Percentiles rank a stretch among this genome's conserved stretches.
These are phyloP conservation scores for Pholis gunnellus DNA, from an alignment of 2,113 vertebrate genomes.

Conservation along the genomic window DNA sequence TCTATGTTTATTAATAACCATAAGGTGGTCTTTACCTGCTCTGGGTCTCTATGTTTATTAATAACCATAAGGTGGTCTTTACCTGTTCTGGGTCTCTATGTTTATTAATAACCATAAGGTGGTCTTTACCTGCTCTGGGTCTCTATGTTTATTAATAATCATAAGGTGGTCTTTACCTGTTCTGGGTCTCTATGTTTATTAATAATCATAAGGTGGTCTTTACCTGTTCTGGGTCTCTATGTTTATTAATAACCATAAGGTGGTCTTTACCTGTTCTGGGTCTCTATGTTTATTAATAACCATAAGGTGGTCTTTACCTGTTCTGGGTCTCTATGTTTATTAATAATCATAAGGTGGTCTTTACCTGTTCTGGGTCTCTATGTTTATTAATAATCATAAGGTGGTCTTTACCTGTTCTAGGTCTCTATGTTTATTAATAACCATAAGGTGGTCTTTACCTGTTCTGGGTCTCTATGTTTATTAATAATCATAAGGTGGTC, in stretches of 20 bases:
- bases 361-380: constrained; percentile 9
- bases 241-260: no score
- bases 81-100: constrained; percentile 1
- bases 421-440: background rate
- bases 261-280: constrained; percentile 1
- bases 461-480: background rate
- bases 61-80: background rate
- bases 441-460: background rate
- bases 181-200: background rate
- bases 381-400: no score
- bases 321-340: background rate
- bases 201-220: background rate
- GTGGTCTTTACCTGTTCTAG: background rate
- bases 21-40: background rate
- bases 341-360: background rate
- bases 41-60: background rate
- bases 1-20: background rate
- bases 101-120: no score
- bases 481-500: background rate
- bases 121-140: background rate
- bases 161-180: background rate
- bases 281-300: background rate
- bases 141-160: background rate
- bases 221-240: no score
- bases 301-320: background rate